These are phyloP conservation scores for Leucosticte australis DNA, from an alignment of 2,113 vertebrate species.

Conservation along the genomic window DNA sequence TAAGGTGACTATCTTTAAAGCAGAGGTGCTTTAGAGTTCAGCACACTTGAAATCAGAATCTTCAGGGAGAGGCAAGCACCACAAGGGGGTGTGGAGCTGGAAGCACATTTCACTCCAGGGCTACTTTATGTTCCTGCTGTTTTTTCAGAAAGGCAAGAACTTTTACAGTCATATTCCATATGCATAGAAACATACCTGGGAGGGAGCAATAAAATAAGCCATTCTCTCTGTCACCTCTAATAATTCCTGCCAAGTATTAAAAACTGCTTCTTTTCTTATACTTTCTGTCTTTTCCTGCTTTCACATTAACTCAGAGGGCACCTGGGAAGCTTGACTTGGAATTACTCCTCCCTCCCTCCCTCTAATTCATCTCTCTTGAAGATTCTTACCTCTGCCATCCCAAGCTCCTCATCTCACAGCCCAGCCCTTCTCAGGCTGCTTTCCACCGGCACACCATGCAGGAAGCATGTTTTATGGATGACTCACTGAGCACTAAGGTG, in stretches of 20 bases:
- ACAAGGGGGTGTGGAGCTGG: background rate
- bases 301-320: background rate
- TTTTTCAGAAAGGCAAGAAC: background rate
- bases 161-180: background rate
- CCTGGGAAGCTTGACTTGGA: background rate
- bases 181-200: background rate
- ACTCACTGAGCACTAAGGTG: background rate
- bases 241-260: background rate
- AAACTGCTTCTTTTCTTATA: background rate
- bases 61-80: background rate
- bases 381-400: background rate
- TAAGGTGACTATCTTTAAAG: background rate
- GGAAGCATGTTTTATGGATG: conserved; percentile 47
- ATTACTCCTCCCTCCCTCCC: background rate
- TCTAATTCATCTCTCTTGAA: background rate
- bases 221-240: background rate
- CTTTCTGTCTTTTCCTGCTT: background rate
- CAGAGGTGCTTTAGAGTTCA: background rate
- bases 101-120: background rate
- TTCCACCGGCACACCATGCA: background rate
- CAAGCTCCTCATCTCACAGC: background rate
- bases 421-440: background rate
- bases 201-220: background rate
- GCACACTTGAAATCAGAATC: background rate
- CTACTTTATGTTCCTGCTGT: background rate